Evolutionary conservation across 1,140 invertebrate genomes (phyloP), one percentile per base, ranked within the genome.

Genomic region (Drosophila kohkoa): DNA sequence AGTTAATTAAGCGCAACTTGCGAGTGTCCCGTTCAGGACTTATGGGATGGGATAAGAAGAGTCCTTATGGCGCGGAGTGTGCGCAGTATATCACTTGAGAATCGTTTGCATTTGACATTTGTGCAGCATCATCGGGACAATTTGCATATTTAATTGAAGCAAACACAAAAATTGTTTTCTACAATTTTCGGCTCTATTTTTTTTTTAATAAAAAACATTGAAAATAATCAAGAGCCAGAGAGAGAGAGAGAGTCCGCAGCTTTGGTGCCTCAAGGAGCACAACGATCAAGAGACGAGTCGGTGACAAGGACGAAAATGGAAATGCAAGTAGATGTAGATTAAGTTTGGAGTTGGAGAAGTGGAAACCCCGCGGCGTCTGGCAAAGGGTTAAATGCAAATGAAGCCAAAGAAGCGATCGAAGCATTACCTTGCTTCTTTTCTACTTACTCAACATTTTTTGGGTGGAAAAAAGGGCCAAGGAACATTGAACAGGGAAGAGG

Each of bases 121-220:
- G 77, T 83, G 83, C 83, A 87, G 80, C 83, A 83, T 87, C 83
- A 88, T 75, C 35, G 55, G 59, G 20, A 58, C 51, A 78, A 88
- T 88, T 88, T 88, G 83, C 83, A 88, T 88, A 83, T 81, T 88
- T 89, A 88, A 88, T 88, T 88, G 80, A 87, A 79, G 52, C 65
- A 77, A 52, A 45, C 38, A 52, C 38, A 52, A 41, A 57, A 54
- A 54, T 38, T 43, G 41, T 49, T 54, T 75, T 65, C 63, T 30
- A 58, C 64, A 64, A 58, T 71, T 70, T 75, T 75, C 57, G 15
- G 3, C 20, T 52, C 16, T 30, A 30, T 25, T 45, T 52, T 46
- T 62, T 65, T 74, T 71, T 69, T 68, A 73, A 80, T 63, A 72
- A 83, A 83, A 86, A 87, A 59, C 63, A 63, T 59, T n/a, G 58